Conservation (phyloP, 2,888 invertebrate genomes). For the Choreutis nemorana region DNA sequence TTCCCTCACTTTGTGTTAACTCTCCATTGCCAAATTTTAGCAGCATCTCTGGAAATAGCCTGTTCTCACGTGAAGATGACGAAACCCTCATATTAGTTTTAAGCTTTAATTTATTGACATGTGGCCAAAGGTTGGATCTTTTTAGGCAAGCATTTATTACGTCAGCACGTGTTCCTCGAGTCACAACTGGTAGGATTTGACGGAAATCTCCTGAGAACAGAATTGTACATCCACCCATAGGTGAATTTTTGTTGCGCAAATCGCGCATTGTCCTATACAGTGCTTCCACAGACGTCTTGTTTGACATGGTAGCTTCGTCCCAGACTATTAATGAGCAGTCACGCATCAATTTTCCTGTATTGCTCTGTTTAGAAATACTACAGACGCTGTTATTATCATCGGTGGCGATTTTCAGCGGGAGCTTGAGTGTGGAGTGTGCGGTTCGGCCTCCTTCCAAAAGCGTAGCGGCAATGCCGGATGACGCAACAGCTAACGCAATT, state of each 20-base stretch:
- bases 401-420: constrained; percentile 11
- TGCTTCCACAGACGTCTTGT: constrained; percentile 17
- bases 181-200: constrained; percentile 16
- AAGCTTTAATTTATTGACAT: constrained; percentile 17
- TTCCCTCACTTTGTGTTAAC: constrained; percentile 17
- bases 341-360: neutral
- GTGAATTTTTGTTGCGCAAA: constrained; percentile 14
- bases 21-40: constrained; percentile 17
- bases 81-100: constrained; percentile 16
- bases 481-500: constrained; percentile 25
- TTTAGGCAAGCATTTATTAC: constrained; percentile 17
- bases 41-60: constrained; percentile 16
- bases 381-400: constrained; percentile 1
- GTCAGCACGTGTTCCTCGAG: constrained; percentile 16
- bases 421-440: constrained; percentile 24
- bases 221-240: constrained; percentile 16
- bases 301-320: constrained; percentile 18
- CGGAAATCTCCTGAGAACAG: constrained; percentile 16
- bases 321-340: constrained; percentile 15
- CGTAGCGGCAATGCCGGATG: constrained; percentile 18
- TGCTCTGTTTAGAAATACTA: constrained; percentile 1
- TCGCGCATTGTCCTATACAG: constrained; percentile 19
- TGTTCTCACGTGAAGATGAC: constrained; percentile 14
- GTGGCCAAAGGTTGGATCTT: constrained; percentile 16
- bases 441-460: constrained; percentile 29